These are phyloP conservation scores for Ammodytes dubius DNA, from an alignment of 2,113 vertebrate genomes.

Conservation along the genomic window DNA sequence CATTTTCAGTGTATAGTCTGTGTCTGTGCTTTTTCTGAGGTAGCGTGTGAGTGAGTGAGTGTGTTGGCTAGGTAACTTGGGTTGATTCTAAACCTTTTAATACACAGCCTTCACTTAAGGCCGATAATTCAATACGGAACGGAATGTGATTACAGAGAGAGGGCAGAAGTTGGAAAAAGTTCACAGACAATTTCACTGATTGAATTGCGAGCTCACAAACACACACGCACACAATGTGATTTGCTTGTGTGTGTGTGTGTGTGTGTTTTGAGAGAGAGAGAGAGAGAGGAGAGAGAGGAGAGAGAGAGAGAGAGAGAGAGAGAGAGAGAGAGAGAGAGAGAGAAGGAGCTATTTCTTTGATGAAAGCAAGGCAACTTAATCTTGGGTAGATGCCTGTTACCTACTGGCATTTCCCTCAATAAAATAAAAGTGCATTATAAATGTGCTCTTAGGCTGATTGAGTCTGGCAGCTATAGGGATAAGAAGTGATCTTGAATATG, in stretches of 20 bases:
- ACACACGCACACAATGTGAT: slow-evolving; percentile 60
- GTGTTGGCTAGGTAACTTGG: slow-evolving; percentile 36
- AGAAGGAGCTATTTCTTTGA: slow-evolving; percentile 63
- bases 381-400: slow-evolving; percentile 40
- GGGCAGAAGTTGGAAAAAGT: slow-evolving; percentile 60
- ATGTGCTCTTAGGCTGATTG: slow-evolving; percentile 83
- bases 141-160: slow-evolving; percentile 63
- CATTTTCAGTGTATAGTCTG: slow-evolving; percentile 10
- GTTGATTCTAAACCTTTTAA: slow-evolving; percentile 48
- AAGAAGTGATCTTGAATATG: slow-evolving; percentile 14
- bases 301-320: too few relatives aligned
- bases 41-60: neutral
- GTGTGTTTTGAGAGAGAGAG: too few relatives aligned
- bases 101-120: slow-evolving; percentile 19
- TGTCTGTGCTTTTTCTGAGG: slow-evolving; percentile 32
- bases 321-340: neutral
- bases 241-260: slow-evolving; percentile 14
- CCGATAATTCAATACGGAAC: slow-evolving; percentile 58
- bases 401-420: slow-evolving; percentile 64
- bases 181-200: slow-evolving; percentile 68
- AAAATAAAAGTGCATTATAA: slow-evolving; percentile 69
- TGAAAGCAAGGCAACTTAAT: slow-evolving; percentile 70
- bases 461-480: slow-evolving; percentile 24
- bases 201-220: slow-evolving; percentile 45
- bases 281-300: neutral